Conservation (phyloP, 2,888 invertebrate species). For the Plusia festucae region DNA sequence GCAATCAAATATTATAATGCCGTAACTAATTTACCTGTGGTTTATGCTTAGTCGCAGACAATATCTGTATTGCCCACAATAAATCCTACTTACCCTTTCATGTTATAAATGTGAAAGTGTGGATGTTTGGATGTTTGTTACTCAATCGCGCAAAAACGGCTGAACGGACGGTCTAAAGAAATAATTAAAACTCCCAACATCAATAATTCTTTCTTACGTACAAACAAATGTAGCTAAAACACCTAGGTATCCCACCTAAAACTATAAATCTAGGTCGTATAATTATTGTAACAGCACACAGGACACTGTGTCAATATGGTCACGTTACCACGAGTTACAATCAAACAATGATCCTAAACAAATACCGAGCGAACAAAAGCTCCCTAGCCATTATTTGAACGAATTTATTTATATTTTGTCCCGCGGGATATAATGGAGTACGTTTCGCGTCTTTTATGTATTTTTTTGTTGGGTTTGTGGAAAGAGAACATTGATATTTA, state of each 20-base stretch:
- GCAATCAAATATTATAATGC: too few relatives aligned
- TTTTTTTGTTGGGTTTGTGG: background rate
- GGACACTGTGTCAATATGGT: constrained; percentile 32
- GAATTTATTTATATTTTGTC: constrained; percentile 47
- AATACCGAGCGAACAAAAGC: constrained; percentile 36
- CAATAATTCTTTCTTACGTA: too few relatives aligned
- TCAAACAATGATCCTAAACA: constrained; percentile 49
- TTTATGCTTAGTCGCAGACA: too few relatives aligned
- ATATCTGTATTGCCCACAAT: too few relatives aligned
- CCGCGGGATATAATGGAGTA: constrained; percentile 22
- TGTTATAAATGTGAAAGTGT: too few relatives aligned
- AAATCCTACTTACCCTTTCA: too few relatives aligned
- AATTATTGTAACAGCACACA: constrained; percentile 32
- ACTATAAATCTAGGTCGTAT: constrained; percentile 10
- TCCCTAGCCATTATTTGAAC: constrained; percentile 34
- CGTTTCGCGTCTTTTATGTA: constrained; percentile 24
- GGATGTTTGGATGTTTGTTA: too few relatives aligned
- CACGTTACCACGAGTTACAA: constrained; percentile 32
- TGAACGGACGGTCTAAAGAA: too few relatives aligned
- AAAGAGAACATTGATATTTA: background rate
- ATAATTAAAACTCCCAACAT: too few relatives aligned
- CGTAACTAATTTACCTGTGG: too few relatives aligned
- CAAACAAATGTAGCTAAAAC: background rate
- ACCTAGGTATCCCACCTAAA: background rate
- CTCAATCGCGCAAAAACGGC: too few relatives aligned